Evolutionary conservation across 1,140 invertebrate species (phyloP).

Genomic region (Ostrea denselamellosa): DNA sequence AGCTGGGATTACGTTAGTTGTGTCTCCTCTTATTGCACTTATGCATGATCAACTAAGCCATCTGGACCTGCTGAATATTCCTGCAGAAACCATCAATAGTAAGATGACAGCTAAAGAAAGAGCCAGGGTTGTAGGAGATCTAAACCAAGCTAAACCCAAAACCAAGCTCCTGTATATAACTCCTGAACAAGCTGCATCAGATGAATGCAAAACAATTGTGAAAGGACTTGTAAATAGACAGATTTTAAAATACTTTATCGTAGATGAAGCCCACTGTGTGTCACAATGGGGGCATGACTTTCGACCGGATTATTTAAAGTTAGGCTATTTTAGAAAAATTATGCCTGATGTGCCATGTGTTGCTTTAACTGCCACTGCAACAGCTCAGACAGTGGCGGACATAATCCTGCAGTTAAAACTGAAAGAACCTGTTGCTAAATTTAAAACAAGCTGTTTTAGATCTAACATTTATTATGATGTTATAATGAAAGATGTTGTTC

Average conservation of each 20-base stretch:
- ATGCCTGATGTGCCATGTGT: slow-evolving; percentile 81
- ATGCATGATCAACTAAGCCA: slow-evolving; percentile 83
- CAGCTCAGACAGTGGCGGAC: slow-evolving; percentile 82
- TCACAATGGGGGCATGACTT: slow-evolving; percentile 99
- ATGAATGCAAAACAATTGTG: slow-evolving; percentile 83
- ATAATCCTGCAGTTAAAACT: slow-evolving; percentile 82
- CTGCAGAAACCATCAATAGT: slow-evolving; percentile 92
- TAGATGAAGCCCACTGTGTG: slow-evolving; percentile 99
- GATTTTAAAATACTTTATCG: slow-evolving; percentile 86
- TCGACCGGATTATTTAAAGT: slow-evolving; percentile 93
- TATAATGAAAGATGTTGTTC: slow-evolving; percentile 88
- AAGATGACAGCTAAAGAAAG: slow-evolving; percentile 88
- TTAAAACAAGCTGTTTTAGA: slow-evolving; percentile 84
- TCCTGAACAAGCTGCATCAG: slow-evolving; percentile 92
- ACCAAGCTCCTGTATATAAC: slow-evolving; percentile 94
- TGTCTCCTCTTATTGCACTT: slow-evolving; percentile 86
- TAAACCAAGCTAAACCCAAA: slow-evolving; percentile 80
- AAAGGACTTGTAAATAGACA: slow-evolving; percentile 80
- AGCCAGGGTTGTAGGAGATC: slow-evolving; percentile 81
- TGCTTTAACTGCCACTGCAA: slow-evolving; percentile 96
- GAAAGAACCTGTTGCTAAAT: slow-evolving; percentile 80
- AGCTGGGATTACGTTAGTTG: slow-evolving; percentile 83
- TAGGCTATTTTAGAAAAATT: slow-evolving; percentile 86
- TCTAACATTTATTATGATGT: slow-evolving; percentile 87
- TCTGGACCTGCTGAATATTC: slow-evolving; percentile 84